Evolutionary conservation across 1,140 invertebrate species (phyloP).

Genomic region (Drosophila punjabiensis): DNA sequence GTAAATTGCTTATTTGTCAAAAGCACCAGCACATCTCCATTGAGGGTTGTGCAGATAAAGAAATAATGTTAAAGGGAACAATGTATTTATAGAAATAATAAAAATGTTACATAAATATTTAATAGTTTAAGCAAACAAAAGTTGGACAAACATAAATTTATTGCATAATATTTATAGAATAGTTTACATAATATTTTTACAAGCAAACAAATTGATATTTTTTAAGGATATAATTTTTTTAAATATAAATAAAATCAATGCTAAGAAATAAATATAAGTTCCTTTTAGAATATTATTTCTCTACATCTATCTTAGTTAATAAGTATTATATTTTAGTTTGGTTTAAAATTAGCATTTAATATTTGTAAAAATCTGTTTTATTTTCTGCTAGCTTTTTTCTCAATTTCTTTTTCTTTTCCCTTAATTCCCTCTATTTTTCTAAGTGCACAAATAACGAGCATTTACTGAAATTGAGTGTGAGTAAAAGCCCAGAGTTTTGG

Average conservation of each 20-base stretch:
- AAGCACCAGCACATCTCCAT: slow-evolving; percentile 10
- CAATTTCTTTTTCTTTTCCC: background rate
- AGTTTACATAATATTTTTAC: background rate
- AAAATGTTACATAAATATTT: too few relatives aligned
- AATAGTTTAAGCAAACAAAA: too few relatives aligned
- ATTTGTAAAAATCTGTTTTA: too few relatives aligned
- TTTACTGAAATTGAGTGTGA: slow-evolving; percentile 1
- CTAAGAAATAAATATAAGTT: too few relatives aligned
- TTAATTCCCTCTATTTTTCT: background rate
- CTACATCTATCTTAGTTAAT: background rate
- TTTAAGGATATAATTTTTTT: background rate
- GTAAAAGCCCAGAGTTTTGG: background rate
- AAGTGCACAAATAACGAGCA: slow-evolving; percentile 20
- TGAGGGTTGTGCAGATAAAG: background rate
- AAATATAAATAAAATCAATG: too few relatives aligned
- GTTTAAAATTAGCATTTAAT: too few relatives aligned
- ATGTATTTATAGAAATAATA: too few relatives aligned
- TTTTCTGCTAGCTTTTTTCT: background rate
- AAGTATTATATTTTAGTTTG: background rate
- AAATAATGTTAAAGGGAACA: background rate
- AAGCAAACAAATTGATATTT: background rate
- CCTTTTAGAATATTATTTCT: background rate
- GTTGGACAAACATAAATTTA: too few relatives aligned
- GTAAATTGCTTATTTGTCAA: slow-evolving; percentile 51
- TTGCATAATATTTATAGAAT: too few relatives aligned